Evolutionary conservation across 2,888 invertebrate species (phyloP).

Genomic region (Balanococcus diminutus): DNA sequence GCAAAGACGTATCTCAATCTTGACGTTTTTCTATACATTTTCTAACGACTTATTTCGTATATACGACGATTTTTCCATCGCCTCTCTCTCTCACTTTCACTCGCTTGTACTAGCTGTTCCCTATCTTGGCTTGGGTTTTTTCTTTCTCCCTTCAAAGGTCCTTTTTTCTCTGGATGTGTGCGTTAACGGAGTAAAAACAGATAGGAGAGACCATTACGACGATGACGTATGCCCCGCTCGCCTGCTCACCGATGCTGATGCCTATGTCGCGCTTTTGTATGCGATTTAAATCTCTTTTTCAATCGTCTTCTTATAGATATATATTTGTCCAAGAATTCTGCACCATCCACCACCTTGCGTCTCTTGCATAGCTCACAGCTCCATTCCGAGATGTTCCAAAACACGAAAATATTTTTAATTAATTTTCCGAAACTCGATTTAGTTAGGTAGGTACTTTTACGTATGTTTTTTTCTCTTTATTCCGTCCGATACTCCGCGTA

Average conservation of each 20-base stretch:
- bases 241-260: too few relatives aligned
- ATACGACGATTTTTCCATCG: not conserved
- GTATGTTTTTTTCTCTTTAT: not conserved
- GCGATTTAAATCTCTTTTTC: not conserved
- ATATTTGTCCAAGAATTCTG: not conserved
- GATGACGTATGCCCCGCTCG: not conserved
- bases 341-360: not conserved
- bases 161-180: not conserved
- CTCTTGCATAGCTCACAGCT: not conserved
- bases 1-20: conserved; percentile 43
- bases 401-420: not conserved
- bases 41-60: conserved; percentile 37
- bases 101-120: too few relatives aligned
- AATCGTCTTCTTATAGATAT: not conserved
- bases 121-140: too few relatives aligned
- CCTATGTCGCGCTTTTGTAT: not conserved
- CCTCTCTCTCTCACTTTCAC: not conserved
- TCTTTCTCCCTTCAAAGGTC: not conserved
- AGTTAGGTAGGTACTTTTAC: not conserved
- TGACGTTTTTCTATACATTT: conserved; percentile 44
- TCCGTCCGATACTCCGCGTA: not conserved
- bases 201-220: not conserved
- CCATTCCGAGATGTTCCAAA: not conserved
- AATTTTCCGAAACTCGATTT: not conserved
- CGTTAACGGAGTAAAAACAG: not conserved